Percentiles rank a stretch among this genome's conserved stretches.
Evolutionary conservation across 2,113 vertebrate species (phyloP).

Genomic region (Actenoides hombroni): DNA sequence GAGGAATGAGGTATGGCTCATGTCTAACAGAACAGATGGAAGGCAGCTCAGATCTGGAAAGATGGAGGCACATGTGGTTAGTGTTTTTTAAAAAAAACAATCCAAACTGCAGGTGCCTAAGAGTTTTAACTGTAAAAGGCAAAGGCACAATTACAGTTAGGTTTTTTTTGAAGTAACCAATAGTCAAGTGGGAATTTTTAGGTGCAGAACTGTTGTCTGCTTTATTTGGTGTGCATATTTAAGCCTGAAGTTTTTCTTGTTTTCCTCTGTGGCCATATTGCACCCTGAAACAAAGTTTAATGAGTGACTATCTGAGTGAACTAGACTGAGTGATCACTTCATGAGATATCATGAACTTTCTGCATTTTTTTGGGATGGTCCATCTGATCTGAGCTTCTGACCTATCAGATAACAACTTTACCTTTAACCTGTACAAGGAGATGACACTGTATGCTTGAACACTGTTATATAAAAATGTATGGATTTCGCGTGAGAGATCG

Average conservation of each 20-base stretch:
- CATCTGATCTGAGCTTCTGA: neutral
- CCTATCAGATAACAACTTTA: neutral
- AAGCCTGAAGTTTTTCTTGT: neutral
- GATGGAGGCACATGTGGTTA: neutral
- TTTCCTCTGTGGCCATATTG: neutral
- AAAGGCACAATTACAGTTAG: neutral
- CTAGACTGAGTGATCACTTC: neutral
- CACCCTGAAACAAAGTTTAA: neutral
- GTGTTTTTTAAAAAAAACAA: neutral
- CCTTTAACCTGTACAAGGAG: neutral
- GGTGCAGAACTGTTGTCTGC: neutral
- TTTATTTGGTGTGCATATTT: neutral
- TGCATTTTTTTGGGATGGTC: neutral
- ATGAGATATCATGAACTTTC: neutral
- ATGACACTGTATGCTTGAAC: neutral
- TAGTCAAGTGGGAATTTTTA: neutral
- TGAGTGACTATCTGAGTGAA: neutral
- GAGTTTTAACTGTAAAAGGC: neutral
- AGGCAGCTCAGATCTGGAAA: neutral
- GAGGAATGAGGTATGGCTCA: neutral
- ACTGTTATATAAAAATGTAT: neutral
- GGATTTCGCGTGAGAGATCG: neutral
- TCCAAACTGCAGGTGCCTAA: neutral
- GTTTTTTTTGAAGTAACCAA: neutral
- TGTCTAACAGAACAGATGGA: neutral